Percentiles rank a stretch among this genome's conserved stretches.
These are phyloP conservation scores for Agrochola circellaris DNA, from an alignment of 2,888 invertebrate species.

Conservation along the genomic window DNA sequence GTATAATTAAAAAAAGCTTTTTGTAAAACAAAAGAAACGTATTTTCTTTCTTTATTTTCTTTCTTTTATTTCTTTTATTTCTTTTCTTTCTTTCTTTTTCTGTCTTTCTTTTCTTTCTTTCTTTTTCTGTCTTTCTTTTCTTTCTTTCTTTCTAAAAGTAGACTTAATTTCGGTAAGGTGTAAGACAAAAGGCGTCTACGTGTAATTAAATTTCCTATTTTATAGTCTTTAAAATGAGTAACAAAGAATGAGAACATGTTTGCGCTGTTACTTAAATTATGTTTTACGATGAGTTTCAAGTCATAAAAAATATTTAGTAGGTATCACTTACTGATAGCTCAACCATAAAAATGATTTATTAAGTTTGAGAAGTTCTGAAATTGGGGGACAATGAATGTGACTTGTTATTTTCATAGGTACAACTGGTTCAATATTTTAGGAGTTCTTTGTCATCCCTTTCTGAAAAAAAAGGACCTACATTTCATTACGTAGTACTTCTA, in stretches of 20 bases:
- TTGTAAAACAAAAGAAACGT: no score
- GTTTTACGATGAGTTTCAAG: slow-evolving; percentile 46
- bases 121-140: no score
- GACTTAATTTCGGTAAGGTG: no score
- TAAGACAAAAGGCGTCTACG: background rate
- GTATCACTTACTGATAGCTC: slow-evolving; percentile 22
- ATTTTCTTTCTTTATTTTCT: no score
- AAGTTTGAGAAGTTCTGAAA: slow-evolving; percentile 2
- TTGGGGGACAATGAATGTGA: background rate
- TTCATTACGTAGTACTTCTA: background rate
- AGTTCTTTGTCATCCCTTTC: no score
- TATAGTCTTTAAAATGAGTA: background rate
- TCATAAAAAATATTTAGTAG: slow-evolving; percentile 46
- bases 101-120: no score
- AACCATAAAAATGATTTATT: slow-evolving; percentile 51
- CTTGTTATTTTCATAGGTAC: background rate
- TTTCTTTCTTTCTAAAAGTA: no score
- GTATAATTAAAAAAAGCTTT: no score
- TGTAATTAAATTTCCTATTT: background rate
- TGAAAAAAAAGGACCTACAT: no score
- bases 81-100: no score
- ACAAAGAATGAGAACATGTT: background rate
- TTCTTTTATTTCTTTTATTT: no score
- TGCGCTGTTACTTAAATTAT: slow-evolving; percentile 29
- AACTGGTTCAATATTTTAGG: no score